A percentile compares a stretch with the other conserved stretches of the same genome.
These are phyloP conservation scores for Eilema caniola DNA, from an alignment of 2,888 invertebrate genomes.

Conservation along the genomic window DNA sequence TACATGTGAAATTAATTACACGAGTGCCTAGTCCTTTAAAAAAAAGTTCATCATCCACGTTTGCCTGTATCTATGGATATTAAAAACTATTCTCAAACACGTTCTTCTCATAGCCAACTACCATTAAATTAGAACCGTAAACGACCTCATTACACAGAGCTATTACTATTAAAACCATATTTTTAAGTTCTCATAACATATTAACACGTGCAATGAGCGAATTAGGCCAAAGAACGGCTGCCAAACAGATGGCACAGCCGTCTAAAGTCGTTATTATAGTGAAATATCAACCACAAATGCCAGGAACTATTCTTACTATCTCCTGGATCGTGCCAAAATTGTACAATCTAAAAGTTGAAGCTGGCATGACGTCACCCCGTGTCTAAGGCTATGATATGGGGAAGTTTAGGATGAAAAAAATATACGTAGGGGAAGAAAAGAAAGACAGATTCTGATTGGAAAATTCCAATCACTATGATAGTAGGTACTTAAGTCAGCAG, in stretches of 20 bases:
- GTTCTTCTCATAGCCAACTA: constrained; percentile 16
- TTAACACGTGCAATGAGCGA: constrained; percentile 65
- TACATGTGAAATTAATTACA: background rate
- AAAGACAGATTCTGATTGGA: too few species aligned
- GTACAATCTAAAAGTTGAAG: constrained; percentile 31
- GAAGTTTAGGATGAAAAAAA: background rate
- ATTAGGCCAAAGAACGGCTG: constrained; percentile 69
- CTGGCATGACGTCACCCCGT: background rate
- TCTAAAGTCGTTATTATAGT: constrained; percentile 53
- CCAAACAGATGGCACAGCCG: constrained; percentile 63
- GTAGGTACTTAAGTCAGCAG: too few species aligned
- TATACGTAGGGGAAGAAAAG: too few species aligned
- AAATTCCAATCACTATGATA: too few species aligned
- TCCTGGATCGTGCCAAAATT: constrained; percentile 53
- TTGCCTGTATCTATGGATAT: background rate
- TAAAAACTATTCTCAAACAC: constrained; percentile 4
- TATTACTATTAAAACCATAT: constrained; percentile 41
- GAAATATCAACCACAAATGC: constrained; percentile 60
- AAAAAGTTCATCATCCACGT: too few species aligned
- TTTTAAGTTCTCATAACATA: constrained; percentile 41
- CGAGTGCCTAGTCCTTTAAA: background rate
- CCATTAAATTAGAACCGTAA: constrained; percentile 28
- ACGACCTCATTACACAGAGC: constrained; percentile 35
- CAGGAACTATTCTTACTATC: constrained; percentile 44
- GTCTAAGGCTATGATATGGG: background rate